Evolutionary conservation across 2,888 invertebrate species (phyloP), one percentile per base, ranked within the genome.

Genomic region (Drosophila anomelani): DNA sequence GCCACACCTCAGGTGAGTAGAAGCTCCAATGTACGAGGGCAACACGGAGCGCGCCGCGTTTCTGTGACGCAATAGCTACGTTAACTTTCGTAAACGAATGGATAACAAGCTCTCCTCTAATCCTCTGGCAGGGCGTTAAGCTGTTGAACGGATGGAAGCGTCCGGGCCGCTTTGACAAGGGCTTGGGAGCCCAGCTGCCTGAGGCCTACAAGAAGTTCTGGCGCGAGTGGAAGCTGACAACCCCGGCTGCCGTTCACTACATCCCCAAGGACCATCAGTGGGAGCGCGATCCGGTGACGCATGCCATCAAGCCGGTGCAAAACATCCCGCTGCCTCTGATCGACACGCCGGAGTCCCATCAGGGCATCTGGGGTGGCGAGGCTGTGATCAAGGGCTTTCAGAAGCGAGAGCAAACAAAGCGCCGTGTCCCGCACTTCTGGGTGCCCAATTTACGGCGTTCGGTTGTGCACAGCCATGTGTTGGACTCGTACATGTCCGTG

Each of bases 361-460:
- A 95, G 49, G 98, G 98, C 38, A 94, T 99, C 77, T 99, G 99
- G 99, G 99, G 98, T 75, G 99, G 99, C 10, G 99, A 99, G 93
- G 97, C 96, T 38, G 94, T 99, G 0, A 93, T 99, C 26, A 96
- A 97, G 93, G 99, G 98, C 55, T 97, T 96, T 89, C 94, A 95
- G 89, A 96, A 96, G 88, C 94, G 95, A 53, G 92, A 94, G 58
- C 93, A 93, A 4, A 92, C 92, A 3, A 93, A 93, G 58, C 94
- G 95, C 67, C 94, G 97, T 86, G 95, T 96, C 0, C 96, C 98
- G 0, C 95, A 95, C 88, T 96, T 96, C 91, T 99, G 98, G 98
- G 95, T 97, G 20, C 99, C 99, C 0, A 92, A 93, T 1, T 92
- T 99, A 1, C 94, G 95, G 75, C 94, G 95, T 75, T 95, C 96